Evolutionary conservation across 2,888 invertebrate genomes (phyloP).

Genomic region (Esperia sulphurella): DNA sequence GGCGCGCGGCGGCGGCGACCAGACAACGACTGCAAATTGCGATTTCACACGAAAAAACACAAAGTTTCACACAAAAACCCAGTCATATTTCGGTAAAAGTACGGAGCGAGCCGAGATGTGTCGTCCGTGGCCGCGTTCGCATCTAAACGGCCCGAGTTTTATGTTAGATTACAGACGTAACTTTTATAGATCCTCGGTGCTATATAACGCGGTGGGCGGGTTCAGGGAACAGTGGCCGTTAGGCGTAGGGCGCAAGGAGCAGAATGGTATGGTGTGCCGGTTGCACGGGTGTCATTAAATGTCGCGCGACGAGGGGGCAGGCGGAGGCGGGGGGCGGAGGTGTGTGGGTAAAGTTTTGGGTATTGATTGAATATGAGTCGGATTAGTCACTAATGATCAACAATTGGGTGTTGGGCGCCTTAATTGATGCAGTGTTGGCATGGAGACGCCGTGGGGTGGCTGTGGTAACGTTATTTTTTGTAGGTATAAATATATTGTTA

Average conservation of each 20-base stretch:
- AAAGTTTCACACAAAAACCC: slow-evolving; percentile 67
- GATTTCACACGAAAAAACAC: slow-evolving; percentile 64
- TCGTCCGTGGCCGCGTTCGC: slow-evolving; percentile 79
- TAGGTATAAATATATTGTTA: too few relatives aligned
- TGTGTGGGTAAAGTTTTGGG: slow-evolving; percentile 79
- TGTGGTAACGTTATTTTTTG: not conserved
- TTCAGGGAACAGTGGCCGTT: slow-evolving; percentile 64
- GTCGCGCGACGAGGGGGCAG: slow-evolving; percentile 75
- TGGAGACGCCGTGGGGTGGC: not conserved
- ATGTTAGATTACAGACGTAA: slow-evolving; percentile 80
- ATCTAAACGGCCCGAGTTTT: slow-evolving; percentile 80
- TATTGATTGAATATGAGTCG: slow-evolving; percentile 79
- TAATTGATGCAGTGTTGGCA: slow-evolving; percentile 5
- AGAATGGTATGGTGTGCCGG: slow-evolving; percentile 50
- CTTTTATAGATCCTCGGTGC: slow-evolving; percentile 80
- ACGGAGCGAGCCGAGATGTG: slow-evolving; percentile 78
- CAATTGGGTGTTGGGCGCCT: slow-evolving; percentile 62
- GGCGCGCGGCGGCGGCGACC: slow-evolving; percentile 53
- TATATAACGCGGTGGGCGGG: slow-evolving; percentile 77
- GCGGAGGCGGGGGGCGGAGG: slow-evolving; percentile 70
- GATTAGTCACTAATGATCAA: slow-evolving; percentile 77
- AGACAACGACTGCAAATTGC: slow-evolving; percentile 45
- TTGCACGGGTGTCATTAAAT: slow-evolving; percentile 80
- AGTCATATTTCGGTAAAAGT: slow-evolving; percentile 76
- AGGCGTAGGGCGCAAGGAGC: slow-evolving; percentile 48